Base-by-base conservation (phyloP, 2,113 vertebrate genomes). In the Stegastes partitus region DNA sequence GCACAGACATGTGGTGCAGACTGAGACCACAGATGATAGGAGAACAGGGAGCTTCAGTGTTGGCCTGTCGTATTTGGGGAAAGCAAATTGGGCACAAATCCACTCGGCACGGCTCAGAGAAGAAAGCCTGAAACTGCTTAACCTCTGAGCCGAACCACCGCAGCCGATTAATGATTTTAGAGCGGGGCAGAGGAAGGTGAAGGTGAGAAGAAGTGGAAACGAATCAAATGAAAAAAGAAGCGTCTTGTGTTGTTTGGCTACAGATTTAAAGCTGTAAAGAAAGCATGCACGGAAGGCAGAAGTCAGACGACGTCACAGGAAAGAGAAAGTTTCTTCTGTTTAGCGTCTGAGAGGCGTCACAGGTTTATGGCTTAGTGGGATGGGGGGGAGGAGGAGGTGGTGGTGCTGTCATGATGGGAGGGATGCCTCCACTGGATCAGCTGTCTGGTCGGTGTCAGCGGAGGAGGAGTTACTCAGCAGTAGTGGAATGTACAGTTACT, bases 91-190 rank as follows among this genome's bases (percentile, higher is more conserved):
- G 70, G 69, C 57, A 88, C 10, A 25, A 82, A 88, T 61, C 68
- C 70, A 64, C 28, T 56, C 23, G 23, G 64, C 74, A 79, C 15
- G 63, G 71, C 77, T 84, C 81, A 84, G 61, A 68, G 68, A 70
- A 79, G 67, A 85, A 65, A 72, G 65, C 47, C 83, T 84, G 74
- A 91, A 89, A 86, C 73, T 80, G 83, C 74, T 86, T 89, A 81
- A 93, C 83, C 85, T 69, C 74, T 54, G 68, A 64, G 81, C 82
- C 56, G 72, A 91, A 90, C 75, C 69, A 87, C 80, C 86, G 62
- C 78, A 84, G 76, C 55, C 45, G 59, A 68, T 28, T 84, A 90
- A 89, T 77, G 70, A 83, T 68, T 79, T 68, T 68, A 62, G 50
- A 69, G 34, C 1, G 51, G 51, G 42, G 53, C 58, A 37, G 66